These are phyloP conservation scores for Himalopsyche anomala DNA, from an alignment of 2,888 invertebrate genomes.

Conservation along the genomic window DNA sequence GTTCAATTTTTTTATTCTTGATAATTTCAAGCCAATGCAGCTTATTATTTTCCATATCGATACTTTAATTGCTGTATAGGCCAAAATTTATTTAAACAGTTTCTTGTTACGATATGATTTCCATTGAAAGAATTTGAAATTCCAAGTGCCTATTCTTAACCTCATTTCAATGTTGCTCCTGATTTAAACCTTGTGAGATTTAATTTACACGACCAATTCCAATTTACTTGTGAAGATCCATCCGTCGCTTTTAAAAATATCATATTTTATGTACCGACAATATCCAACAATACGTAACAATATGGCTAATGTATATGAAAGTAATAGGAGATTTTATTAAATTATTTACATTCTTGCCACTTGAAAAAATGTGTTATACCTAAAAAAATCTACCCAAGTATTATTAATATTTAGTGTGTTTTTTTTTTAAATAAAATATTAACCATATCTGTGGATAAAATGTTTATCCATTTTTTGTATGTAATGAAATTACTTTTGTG, in stretches of 20 bases:
- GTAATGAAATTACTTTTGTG: constrained; percentile 1
- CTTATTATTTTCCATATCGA: too few relatives aligned
- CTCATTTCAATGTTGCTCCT: too few relatives aligned
- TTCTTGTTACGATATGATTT: too few relatives aligned
- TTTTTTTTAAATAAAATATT: neutral
- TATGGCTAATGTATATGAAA: neutral
- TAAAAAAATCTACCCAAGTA: neutral
- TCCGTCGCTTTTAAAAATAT: neutral
- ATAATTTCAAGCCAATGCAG: too few relatives aligned
- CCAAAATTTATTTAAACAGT: too few relatives aligned
- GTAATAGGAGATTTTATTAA: neutral
- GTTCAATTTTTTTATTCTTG: too few relatives aligned
- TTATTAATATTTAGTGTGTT: constrained; percentile 7
- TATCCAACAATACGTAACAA: neutral
- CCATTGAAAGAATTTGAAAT: too few relatives aligned
- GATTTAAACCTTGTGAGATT: too few relatives aligned
- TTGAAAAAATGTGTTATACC: neutral
- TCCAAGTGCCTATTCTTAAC: too few relatives aligned
- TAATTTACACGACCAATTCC: neutral
- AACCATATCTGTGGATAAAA: constrained; percentile 3
- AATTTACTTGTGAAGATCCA: neutral
- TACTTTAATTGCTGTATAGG: too few relatives aligned
- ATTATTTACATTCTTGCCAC: constrained; percentile 7
- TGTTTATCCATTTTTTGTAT: constrained; percentile 2
- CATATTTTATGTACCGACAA: neutral